These are phyloP conservation scores for Halcyon senegalensis DNA, from an alignment of 2,113 vertebrate species.

Conservation along the genomic window DNA sequence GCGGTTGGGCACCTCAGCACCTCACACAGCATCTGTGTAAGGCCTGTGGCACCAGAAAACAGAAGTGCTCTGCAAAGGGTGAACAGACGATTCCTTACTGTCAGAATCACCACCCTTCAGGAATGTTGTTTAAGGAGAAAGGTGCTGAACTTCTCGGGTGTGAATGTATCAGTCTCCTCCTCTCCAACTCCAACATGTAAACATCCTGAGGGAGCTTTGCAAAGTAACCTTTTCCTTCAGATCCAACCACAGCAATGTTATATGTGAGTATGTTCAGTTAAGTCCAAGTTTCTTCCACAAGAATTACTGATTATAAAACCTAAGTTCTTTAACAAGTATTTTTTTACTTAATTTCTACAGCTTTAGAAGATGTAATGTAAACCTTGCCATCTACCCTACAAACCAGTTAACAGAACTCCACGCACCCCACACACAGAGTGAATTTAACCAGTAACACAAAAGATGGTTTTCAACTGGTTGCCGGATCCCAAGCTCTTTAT, in stretches of 20 bases:
- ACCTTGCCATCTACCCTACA: neutral
- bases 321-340: too few relatives aligned
- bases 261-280: rapidly evolving
- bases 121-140: neutral
- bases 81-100: rapidly evolving
- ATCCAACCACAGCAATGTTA: neutral
- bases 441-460: neutral
- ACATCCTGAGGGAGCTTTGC: neutral
- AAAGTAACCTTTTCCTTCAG: neutral
- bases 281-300: neutral
- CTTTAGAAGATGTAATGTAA: neutral
- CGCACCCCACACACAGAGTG: rapidly evolving
- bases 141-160: neutral
- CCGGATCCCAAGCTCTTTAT: neutral
- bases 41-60: neutral
- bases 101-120: neutral
- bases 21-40: neutral
- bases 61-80: neutral
- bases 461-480: neutral
- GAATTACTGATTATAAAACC: neutral
- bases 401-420: neutral
- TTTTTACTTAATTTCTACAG: neutral
- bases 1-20: neutral
- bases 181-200: neutral
- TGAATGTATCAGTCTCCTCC: neutral